Conservation (phyloP, 2,888 invertebrate genomes). For the Cephus nigrinus region DNA sequence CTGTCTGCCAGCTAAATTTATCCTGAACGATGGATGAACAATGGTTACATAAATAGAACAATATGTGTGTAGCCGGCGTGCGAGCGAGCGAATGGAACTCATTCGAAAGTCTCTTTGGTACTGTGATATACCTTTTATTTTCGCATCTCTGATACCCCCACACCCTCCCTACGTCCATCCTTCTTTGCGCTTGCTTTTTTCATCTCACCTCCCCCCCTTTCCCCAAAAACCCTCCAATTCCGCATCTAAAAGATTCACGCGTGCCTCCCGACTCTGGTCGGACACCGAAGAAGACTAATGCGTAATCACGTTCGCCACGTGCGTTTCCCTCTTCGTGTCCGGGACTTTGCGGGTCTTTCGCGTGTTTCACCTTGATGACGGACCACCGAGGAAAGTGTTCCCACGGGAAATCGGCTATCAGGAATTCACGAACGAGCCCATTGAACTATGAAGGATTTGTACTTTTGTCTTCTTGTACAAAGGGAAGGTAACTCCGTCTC, state of each 20-base stretch:
- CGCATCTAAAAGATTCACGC: not conserved
- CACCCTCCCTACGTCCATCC: not conserved
- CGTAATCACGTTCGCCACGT: not conserved
- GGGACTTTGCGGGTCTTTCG: not conserved
- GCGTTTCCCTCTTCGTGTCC: not conserved
- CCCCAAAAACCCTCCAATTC: not conserved
- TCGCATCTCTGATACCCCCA: not conserved
- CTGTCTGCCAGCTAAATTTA: constrained; percentile 60
- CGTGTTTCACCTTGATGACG: not conserved
- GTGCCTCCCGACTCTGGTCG: not conserved
- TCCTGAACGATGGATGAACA: constrained; percentile 66
- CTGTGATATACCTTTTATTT: not conserved
- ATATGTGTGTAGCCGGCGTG: constrained; percentile 56
- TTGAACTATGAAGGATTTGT: not conserved
- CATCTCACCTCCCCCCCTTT: not conserved
- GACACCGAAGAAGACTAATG: not conserved
- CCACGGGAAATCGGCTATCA: not conserved
- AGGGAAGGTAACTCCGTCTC: not conserved
- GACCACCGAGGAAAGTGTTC: not conserved
- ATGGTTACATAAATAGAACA: constrained; percentile 66
- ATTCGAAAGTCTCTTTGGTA: constrained; percentile 2
- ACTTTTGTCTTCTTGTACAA: not conserved
- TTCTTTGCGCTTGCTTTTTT: not conserved
- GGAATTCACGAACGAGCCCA: not conserved
- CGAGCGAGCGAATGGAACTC: constrained; percentile 3